Percentiles rank a stretch among this genome's conserved stretches.
These are phyloP conservation scores for Scortum barcoo DNA, from an alignment of 2,113 vertebrate genomes.

Conservation along the genomic window DNA sequence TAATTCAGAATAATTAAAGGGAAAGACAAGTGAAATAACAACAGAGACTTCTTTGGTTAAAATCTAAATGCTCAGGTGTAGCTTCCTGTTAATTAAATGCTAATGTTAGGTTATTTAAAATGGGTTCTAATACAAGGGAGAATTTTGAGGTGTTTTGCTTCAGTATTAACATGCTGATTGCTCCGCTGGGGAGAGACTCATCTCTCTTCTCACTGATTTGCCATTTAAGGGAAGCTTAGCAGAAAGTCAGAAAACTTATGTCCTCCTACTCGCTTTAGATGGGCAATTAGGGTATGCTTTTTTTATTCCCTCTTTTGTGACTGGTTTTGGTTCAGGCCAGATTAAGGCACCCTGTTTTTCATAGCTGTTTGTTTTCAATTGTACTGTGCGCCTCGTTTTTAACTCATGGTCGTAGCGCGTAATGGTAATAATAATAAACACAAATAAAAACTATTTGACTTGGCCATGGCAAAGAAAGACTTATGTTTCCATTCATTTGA, in stretches of 20 bases:
- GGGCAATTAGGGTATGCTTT: slow-evolving; percentile 39
- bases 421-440: neutral
- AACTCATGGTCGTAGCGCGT: neutral
- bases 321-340: neutral
- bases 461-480: too few relatives aligned
- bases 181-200: slow-evolving; percentile 54
- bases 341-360: neutral
- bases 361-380: slow-evolving; percentile 24
- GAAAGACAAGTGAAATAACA: slow-evolving; percentile 74
- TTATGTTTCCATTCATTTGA: too few relatives aligned
- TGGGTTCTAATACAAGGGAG: slow-evolving; percentile 61
- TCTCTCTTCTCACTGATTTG: slow-evolving; percentile 48
- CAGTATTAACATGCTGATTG: slow-evolving; percentile 75
- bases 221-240: slow-evolving; percentile 58
- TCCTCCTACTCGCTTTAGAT: slow-evolving; percentile 33
- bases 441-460: too few relatives aligned
- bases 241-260: slow-evolving; percentile 15
- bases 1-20: slow-evolving; percentile 82
- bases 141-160: slow-evolving; percentile 76
- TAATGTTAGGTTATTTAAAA: slow-evolving; percentile 76
- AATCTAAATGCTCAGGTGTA: slow-evolving; percentile 82
- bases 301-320: slow-evolving; percentile 11
- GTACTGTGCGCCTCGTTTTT: neutral
- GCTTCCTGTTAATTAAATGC: slow-evolving; percentile 76
- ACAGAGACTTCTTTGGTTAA: slow-evolving; percentile 68